Evolutionary conservation across 1,140 invertebrate genomes (phyloP).

Genomic region (Gryllus bimaculatus): DNA sequence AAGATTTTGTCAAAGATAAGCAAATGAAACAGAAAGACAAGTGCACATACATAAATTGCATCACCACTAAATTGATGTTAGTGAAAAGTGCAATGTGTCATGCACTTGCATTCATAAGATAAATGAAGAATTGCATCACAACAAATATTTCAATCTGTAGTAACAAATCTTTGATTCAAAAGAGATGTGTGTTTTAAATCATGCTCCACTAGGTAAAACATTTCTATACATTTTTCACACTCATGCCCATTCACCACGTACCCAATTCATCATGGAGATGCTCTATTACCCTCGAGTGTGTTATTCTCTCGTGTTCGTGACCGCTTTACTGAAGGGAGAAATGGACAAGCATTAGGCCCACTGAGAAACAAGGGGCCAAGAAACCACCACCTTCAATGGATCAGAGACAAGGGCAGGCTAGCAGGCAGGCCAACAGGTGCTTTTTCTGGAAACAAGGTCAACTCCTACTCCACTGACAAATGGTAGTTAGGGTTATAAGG

Average conservation of each 20-base stretch:
- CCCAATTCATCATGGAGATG: slow-evolving; percentile 29
- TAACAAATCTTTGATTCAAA: too few species aligned
- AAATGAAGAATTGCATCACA: too few species aligned
- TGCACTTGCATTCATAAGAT: too few species aligned
- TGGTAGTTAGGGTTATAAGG: background rate
- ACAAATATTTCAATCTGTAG: too few species aligned
- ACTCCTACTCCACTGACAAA: background rate
- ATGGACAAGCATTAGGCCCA: slow-evolving; percentile 19
- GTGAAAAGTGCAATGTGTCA: too few species aligned
- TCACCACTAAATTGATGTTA: too few species aligned
- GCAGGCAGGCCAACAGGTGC: slow-evolving; percentile 10
- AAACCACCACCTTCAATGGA: slow-evolving; percentile 12
- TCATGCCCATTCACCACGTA: slow-evolving; percentile 31
- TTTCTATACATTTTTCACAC: background rate
- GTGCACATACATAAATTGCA: too few species aligned
- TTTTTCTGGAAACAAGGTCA: slow-evolving; percentile 9
- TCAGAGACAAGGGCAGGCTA: background rate
- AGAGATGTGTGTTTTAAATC: too few species aligned
- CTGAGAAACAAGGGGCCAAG: background rate
- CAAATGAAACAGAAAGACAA: too few species aligned
- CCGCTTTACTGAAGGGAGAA: slow-evolving; percentile 39
- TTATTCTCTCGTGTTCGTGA: slow-evolving; percentile 48
- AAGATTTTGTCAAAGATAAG: too few species aligned
- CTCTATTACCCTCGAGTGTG: slow-evolving; percentile 34
- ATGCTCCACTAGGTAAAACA: background rate